Base-by-base conservation (phyloP, 2,113 vertebrate genomes). In the Aptenodytes forsteri region DNA sequence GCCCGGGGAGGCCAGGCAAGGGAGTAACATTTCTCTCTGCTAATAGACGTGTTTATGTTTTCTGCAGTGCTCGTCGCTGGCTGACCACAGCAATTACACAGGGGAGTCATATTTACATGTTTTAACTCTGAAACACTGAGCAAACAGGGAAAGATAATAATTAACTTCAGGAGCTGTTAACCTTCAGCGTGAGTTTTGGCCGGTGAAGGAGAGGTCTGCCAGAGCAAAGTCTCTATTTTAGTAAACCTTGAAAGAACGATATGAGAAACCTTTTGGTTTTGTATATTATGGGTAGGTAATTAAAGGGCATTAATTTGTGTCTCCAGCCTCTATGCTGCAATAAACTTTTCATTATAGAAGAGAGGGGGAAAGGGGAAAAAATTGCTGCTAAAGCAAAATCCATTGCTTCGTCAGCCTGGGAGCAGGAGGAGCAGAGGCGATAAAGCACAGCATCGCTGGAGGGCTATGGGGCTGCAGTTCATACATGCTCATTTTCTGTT, bases 61-160 rank as follows among this genome's bases (percentile, higher is more conserved):
- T 69, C 62, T n/a, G 50, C 75, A 18, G 66, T 17, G 75, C 80
- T 75, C 8, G 4, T 49, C 6, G 1, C 91, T 76, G 87, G 25
- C 71, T 77, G 83, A 23, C 87, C 89, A 34, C 76, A 26, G 91
- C 89, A 59, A 30, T 75, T 59, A 65, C 80, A 69, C 1, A 2
- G 34, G 65, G 71, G 79, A 78, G 78, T 75, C 22, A 2, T 86
- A 89, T 83, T 89, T 66, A 90, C 83, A 38, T 27, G 80, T 81
- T 89, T 93, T 79, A 88, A 52, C 66, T 83, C 58, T 52, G 79
- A 86, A 90, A 86, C 50, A 69, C 32, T 58, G 96, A 36, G 38
- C 93, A 94, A 92, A 95, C 86, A 80, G 77, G 56, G 82, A 40
- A 75, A 79, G 89, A 92, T 58, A 97, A 96, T 96, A 13, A 95